Percentiles rank a stretch among this genome's conserved stretches.
phyloP scores from a whole-genome alignment of 2,888 invertebrate species.

The Chesias legatella region DNA sequence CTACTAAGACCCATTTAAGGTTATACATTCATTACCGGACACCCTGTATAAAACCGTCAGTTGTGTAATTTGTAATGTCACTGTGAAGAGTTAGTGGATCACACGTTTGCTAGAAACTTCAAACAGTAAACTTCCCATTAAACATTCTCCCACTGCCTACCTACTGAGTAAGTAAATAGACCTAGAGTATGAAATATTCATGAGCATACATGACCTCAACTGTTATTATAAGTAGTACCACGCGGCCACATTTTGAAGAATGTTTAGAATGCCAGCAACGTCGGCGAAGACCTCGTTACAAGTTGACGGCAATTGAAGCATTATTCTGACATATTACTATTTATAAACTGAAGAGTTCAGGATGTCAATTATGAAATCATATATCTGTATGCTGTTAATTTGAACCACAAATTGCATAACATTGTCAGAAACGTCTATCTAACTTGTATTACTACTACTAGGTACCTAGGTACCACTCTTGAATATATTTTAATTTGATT shows the following conservation, averaged over 20 bases:
- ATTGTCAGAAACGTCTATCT: too few relatives aligned
- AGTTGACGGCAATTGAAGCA: too few relatives aligned
- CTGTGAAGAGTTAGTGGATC: conserved; percentile 5
- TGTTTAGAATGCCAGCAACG: conserved; percentile 21
- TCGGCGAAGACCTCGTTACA: conserved; percentile 32
- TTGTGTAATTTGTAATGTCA: conserved; percentile 9
- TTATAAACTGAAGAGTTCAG: too few relatives aligned
- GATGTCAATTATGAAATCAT: too few relatives aligned
- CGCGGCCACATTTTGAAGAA: conserved; percentile 17
- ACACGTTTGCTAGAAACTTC: conserved; percentile 10
- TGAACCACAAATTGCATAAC: too few relatives aligned
- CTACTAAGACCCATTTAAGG: too few relatives aligned
- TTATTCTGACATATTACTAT: too few relatives aligned
- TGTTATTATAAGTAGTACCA: conserved; percentile 55
- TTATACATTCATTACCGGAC: too few relatives aligned
- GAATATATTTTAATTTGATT: too few relatives aligned
- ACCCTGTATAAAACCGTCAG: conserved; percentile 1
- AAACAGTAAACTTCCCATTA: conserved; percentile 9
- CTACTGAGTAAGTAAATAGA: conserved; percentile 28
- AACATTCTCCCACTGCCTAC: conserved; percentile 29
- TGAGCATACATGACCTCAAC: conserved; percentile 47
- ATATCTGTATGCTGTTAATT: too few relatives aligned
- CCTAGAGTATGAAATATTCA: conserved; percentile 53
- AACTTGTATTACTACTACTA: too few relatives aligned
- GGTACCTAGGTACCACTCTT: too few relatives aligned